phyloP scores from a whole-genome alignment of 1,140 invertebrate species.

The Anastrepha obliqua region DNA sequence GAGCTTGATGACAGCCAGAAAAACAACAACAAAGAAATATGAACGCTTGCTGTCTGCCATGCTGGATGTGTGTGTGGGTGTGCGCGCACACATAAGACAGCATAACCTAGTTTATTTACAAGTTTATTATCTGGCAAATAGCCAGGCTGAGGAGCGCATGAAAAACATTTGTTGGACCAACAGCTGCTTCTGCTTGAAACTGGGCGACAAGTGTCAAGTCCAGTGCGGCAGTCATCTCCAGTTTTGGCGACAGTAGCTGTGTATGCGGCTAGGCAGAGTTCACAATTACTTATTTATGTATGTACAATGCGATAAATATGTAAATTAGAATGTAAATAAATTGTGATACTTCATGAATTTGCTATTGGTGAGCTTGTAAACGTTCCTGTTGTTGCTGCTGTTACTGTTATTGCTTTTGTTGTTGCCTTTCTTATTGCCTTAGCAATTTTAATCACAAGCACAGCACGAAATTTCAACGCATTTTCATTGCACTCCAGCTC shows the following conservation, averaged over 20 bases:
- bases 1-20: conserved; percentile 39
- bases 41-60: not conserved
- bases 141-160: not conserved
- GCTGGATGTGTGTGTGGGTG: not conserved
- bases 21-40: not conserved
- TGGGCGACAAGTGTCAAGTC: not conserved
- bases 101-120: conserved; percentile 50
- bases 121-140: conserved; percentile 50
- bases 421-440: not conserved
- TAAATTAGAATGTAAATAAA: conserved; percentile 40
- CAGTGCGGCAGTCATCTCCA: conserved; percentile 7
- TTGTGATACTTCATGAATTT: conserved; percentile 46
- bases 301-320: conserved; percentile 21
- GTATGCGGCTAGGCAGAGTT: not conserved
- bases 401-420: not conserved
- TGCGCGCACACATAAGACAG: conserved; percentile 3
- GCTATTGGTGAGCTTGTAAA: not conserved
- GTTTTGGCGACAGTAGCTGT: not conserved
- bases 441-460: conserved; percentile 16
- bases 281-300: conserved; percentile 11
- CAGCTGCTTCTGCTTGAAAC: not conserved
- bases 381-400: not conserved
- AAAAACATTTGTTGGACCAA: not conserved
- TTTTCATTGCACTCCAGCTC: conserved; percentile 9
- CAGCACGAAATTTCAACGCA: conserved; percentile 14